Evolutionary conservation across 2,113 vertebrate species (phyloP), one percentile per base, ranked within the genome.

Genomic region (Vidua macroura): DNA sequence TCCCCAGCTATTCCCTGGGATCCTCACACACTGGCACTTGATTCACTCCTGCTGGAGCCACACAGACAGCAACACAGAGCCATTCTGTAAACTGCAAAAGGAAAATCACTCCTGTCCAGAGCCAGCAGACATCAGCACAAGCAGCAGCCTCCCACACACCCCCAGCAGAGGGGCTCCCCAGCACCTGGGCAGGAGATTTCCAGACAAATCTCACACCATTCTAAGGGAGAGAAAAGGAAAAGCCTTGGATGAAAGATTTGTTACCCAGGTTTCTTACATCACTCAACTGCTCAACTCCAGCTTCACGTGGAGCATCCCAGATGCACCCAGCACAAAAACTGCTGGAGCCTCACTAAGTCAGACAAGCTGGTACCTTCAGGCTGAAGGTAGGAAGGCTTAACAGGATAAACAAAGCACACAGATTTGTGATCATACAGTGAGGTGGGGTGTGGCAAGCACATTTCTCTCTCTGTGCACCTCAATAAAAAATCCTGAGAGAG

Each of bases 71-170:
- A 7, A 15, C 0, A 30, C 22, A 72, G 66, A 31, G 12, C 3
- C 2, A 6, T 10, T 56, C 15, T 49, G 13, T 10, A 14, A 82
- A 9, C 9, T 11, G 31, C 2, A 0, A 0, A 1, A 44, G 35
- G 82, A 23, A 64, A 85, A 58, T 3, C 51, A 1, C 9, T 15
- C 8, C 0, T 0, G 1, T 3, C 35, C 19, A 15, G 37, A 31
- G 33, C 4, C 12, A 13, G 11, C 37, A 23, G 3, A 1, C 11
- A 15, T 0, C 59, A 55, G 74, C 63, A 44, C 44, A 9, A 9
- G 64, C 30, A 69, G 46, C 13, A 63, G 44, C 44, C 28, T 31
- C 27, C 18, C 7, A 0, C 52, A 12, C 2, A 7, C 7, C 2
- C 7, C 6, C 8, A 35, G 55, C 4, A 0, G 18, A 46, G 63